These are phyloP conservation scores for Lucifuga dentata DNA, from an alignment of 2,113 vertebrate species.

Conservation along the genomic window DNA sequence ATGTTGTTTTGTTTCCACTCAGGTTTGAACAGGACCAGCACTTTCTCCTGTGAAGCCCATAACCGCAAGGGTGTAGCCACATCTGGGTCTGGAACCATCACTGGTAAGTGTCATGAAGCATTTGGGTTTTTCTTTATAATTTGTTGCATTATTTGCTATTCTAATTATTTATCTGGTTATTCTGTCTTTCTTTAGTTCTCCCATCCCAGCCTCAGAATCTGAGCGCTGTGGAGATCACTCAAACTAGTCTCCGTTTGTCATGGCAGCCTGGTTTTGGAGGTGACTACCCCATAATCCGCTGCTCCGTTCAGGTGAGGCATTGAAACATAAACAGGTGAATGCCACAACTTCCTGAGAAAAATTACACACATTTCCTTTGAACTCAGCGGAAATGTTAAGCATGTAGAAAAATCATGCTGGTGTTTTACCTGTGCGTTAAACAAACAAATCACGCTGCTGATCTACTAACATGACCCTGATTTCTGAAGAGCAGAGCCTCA, in stretches of 20 bases:
- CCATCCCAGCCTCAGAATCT: conserved; percentile 81
- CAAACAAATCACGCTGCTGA: conserved; percentile 23
- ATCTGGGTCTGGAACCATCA: conserved; percentile 86
- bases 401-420: conserved; percentile 4
- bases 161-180: neutral
- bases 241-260: conserved; percentile 77
- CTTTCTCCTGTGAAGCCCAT: conserved; percentile 91
- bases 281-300: conserved; percentile 82
- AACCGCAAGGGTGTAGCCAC: conserved; percentile 90
- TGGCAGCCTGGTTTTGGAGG: conserved; percentile 88
- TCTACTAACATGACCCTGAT: conserved; percentile 4
- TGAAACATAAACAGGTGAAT: neutral
- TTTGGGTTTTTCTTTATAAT: neutral
- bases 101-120: conserved; percentile 74
- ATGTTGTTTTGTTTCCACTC: neutral
- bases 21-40: conserved; percentile 89
- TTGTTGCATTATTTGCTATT: neutral
- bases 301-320: conserved; percentile 86
- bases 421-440: conserved; percentile 30
- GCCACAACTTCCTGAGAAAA: conserved; percentile 4
- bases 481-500: neutral
- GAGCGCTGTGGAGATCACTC: conserved; percentile 72
- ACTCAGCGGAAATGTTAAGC: too few relatives aligned
- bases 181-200: conserved; percentile 77
- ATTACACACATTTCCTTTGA: too few relatives aligned